Conservation (phyloP, 2,888 invertebrate genomes). For the Hypomecis punctinalis region DNA sequence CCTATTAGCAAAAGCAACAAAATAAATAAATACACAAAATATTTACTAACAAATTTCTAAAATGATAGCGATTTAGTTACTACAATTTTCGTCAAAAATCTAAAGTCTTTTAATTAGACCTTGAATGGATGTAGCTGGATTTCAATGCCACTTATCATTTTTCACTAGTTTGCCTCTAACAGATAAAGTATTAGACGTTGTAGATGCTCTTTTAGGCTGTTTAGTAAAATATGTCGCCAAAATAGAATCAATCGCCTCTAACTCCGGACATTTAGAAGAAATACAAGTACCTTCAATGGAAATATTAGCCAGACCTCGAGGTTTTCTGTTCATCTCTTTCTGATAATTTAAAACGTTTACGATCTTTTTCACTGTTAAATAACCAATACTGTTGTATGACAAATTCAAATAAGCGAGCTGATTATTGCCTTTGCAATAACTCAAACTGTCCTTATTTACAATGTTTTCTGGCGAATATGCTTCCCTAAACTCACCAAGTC, state of each 20-base stretch:
- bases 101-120: too few species aligned
- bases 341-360: background rate
- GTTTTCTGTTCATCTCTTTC: background rate
- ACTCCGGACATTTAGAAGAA: background rate
- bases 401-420: conserved; percentile 9
- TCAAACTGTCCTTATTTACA: background rate
- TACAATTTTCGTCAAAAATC: too few species aligned
- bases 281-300: conserved; percentile 10
- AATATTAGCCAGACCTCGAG: conserved; percentile 6
- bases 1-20: too few species aligned
- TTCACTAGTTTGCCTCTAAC: background rate
- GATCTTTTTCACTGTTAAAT: conserved; percentile 5
- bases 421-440: conserved; percentile 5
- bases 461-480: background rate
- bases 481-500: conserved; percentile 1
- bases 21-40: too few species aligned
- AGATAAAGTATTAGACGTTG: background rate
- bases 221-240: background rate
- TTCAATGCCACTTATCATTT: too few species aligned
- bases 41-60: too few species aligned
- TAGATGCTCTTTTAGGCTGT: background rate
- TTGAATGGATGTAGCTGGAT: too few species aligned
- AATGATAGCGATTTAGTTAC: too few species aligned
- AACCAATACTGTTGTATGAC: conserved; percentile 7
- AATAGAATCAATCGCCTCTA: background rate